Evolutionary conservation across 2,113 vertebrate genomes (phyloP).

Genomic region (Xenopus laevis): DNA sequence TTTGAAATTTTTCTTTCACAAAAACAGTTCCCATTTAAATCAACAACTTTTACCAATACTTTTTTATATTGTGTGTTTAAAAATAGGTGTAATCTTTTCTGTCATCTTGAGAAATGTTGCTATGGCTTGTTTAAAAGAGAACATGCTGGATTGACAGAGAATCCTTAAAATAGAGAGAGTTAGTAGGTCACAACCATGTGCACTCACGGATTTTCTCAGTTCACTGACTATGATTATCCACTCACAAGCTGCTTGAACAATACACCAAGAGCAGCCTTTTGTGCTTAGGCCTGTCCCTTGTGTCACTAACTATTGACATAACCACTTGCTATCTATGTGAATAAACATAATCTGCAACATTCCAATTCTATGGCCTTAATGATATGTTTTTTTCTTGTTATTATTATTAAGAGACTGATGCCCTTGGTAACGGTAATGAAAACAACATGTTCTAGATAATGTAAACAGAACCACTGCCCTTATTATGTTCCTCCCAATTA

Average conservation of each 20-base stretch:
- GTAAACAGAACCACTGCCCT: constrained; percentile 42
- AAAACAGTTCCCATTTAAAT: no score
- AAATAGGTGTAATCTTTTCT: no score
- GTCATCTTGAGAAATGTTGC: no score
- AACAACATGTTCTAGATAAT: constrained; percentile 55
- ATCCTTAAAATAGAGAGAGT: not conserved
- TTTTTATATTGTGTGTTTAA: no score
- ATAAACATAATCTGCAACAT: constrained; percentile 3
- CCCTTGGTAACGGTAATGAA: constrained; percentile 32
- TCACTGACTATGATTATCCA: not conserved
- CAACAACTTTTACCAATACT: no score
- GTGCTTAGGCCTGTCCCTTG: constrained; percentile 54
- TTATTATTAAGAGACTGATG: not conserved
- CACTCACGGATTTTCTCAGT: not conserved
- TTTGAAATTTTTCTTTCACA: no score
- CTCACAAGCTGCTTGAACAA: not conserved
- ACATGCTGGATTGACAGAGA: no score
- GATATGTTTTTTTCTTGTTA: not conserved
- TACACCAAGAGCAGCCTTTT: constrained; percentile 25
- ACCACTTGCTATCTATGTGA: not conserved
- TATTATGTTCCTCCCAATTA: constrained; percentile 53
- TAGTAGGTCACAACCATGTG: not conserved
- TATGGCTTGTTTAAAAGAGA: no score
- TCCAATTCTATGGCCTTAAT: not conserved
- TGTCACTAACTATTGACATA: constrained; percentile 42